Evolutionary conservation across 2,113 vertebrate species (phyloP).

Genomic region (Passer domesticus): DNA sequence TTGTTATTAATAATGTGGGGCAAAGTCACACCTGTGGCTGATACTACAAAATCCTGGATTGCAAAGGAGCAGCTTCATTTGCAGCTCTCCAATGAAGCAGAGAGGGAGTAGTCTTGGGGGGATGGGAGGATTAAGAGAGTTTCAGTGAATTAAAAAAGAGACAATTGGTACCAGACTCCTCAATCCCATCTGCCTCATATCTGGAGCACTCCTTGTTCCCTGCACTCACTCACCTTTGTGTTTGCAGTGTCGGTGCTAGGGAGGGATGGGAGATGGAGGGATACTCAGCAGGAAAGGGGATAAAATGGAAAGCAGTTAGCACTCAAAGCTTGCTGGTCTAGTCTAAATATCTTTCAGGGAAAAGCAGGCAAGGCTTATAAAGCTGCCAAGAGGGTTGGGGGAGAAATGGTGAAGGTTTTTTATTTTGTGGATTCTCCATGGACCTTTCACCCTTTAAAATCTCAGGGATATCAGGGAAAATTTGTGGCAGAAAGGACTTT

Average conservation of each 20-base stretch:
- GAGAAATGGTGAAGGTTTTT: neutral
- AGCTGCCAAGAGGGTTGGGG: neutral
- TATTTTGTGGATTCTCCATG: neutral
- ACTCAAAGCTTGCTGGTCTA: neutral
- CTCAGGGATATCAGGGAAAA: neutral
- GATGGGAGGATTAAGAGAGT: neutral
- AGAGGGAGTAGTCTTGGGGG: neutral
- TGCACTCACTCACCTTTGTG: slow-evolving; percentile 44
- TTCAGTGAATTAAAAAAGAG: slow-evolving; percentile 16
- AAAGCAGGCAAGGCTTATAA: neutral
- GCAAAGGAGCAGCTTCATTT: neutral
- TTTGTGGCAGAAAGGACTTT: neutral
- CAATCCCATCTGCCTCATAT: slow-evolving; percentile 63
- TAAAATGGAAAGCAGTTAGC: neutral
- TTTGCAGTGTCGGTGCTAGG: neutral
- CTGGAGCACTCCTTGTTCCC: slow-evolving; percentile 49
- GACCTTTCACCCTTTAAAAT: neutral
- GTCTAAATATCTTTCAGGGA: neutral
- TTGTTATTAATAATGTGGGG: neutral
- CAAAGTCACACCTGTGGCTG: neutral
- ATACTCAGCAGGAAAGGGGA: neutral
- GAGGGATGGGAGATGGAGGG: neutral
- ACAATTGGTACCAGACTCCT: slow-evolving; percentile 31
- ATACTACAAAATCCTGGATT: neutral
- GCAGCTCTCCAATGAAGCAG: slow-evolving; percentile 10